Conservation (phyloP, 2,888 invertebrate species). For the Mythimna albipuncta region DNA sequence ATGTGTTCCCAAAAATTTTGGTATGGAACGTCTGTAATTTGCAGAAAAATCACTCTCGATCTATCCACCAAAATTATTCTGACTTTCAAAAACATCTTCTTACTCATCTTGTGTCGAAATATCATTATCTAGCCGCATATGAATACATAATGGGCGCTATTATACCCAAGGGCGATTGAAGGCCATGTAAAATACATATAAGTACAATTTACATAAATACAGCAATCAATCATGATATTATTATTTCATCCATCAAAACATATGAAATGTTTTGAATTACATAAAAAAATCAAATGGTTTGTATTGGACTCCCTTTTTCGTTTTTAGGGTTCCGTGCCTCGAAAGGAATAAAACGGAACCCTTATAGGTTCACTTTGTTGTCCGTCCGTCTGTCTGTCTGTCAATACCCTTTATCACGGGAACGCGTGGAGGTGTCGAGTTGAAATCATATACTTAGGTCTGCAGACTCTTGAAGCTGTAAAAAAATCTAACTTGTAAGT, state of each 20-base stretch:
- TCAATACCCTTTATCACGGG: no score
- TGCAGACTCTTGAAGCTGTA: no score
- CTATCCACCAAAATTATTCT: slow-evolving; percentile 27
- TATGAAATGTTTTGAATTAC: slow-evolving; percentile 27
- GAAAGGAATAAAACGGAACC: no score
- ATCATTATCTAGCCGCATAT: slow-evolving; percentile 39
- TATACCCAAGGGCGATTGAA: slow-evolving; percentile 31
- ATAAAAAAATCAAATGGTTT: slow-evolving; percentile 8
- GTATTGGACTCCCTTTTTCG: not conserved
- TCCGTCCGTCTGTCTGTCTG: no score
- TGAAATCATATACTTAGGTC: no score
- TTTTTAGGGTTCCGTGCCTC: not conserved
- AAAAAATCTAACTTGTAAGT: no score
- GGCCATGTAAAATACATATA: slow-evolving; percentile 8
- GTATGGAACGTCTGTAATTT: not conserved
- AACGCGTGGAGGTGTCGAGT: no score
- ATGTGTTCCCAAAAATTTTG: no score
- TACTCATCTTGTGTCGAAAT: slow-evolving; percentile 41
- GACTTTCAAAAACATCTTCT: slow-evolving; percentile 3
- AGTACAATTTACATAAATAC: slow-evolving; percentile 22
- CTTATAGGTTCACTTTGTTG: no score
- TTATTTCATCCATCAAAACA: slow-evolving; percentile 45
- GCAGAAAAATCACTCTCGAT: slow-evolving; percentile 12
- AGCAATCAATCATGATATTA: slow-evolving; percentile 48
- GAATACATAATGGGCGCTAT: slow-evolving; percentile 45